phyloP scores from a whole-genome alignment of 2,888 invertebrate species.

The Synanthedon vespiformis region DNA sequence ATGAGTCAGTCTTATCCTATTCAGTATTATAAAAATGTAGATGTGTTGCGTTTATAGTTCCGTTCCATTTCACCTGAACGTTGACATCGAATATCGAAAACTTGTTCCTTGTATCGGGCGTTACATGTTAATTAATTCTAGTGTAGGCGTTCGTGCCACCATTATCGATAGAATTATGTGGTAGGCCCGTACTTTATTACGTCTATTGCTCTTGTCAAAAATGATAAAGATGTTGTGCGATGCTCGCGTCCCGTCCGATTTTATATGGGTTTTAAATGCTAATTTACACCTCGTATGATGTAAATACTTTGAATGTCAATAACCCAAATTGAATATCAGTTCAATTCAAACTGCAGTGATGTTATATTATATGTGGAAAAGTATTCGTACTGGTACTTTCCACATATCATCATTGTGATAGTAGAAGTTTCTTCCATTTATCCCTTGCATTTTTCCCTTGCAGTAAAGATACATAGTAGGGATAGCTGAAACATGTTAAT shows the following conservation, averaged over 20 bases:
- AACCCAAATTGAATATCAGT: background rate
- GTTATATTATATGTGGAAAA: background rate
- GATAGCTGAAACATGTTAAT: too few relatives aligned
- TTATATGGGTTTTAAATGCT: conserved; percentile 25
- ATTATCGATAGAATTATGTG: conserved; percentile 63
- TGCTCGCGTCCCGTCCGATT: conserved; percentile 28
- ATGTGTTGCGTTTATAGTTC: conserved; percentile 44
- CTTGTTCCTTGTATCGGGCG: conserved; percentile 45
- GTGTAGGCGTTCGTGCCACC: conserved; percentile 53
- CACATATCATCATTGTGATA: too few relatives aligned
- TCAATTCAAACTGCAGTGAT: background rate
- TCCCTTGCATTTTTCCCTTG: too few relatives aligned
- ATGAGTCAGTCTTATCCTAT: conserved; percentile 55
- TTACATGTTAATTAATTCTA: conserved; percentile 63
- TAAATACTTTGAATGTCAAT: background rate
- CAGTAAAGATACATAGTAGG: too few relatives aligned
- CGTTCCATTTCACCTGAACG: conserved; percentile 49
- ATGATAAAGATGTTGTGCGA: conserved; percentile 44
- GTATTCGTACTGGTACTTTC: too few relatives aligned
- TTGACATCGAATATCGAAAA: conserved; percentile 52
- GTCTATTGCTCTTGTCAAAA: conserved; percentile 42
- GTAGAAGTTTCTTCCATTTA: too few relatives aligned
- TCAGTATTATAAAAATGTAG: conserved; percentile 48
- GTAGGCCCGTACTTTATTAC: conserved; percentile 59
- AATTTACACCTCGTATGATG: conserved; percentile 14